Percentiles rank a stretch among this genome's conserved stretches.
These are phyloP conservation scores for Xanthia togata DNA, from an alignment of 2,888 invertebrate genomes.

Conservation along the genomic window DNA sequence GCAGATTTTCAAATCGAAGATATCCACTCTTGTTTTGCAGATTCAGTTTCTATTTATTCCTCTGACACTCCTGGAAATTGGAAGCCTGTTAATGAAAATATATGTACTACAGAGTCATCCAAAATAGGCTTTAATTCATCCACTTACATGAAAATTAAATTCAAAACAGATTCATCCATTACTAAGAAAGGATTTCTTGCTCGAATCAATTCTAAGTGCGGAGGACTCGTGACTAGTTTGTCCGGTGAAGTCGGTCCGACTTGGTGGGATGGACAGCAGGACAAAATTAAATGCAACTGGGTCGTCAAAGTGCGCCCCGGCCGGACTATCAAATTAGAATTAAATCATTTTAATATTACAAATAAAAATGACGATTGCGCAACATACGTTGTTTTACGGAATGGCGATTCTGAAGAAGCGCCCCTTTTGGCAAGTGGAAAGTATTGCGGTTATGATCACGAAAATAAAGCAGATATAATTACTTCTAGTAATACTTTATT, in stretches of 20 bases:
- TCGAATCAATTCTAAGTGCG: slow-evolving; percentile 91
- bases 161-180: slow-evolving; percentile 91
- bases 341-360: slow-evolving; percentile 91
- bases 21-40: slow-evolving; percentile 89
- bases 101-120: slow-evolving; percentile 89
- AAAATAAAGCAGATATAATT: slow-evolving; percentile 81
- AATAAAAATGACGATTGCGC: slow-evolving; percentile 78
- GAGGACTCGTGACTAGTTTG: slow-evolving; percentile 91
- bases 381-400: slow-evolving; percentile 91
- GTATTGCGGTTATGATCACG: slow-evolving; percentile 91
- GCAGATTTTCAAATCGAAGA: slow-evolving; percentile 91
- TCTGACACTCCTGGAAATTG: slow-evolving; percentile 89
- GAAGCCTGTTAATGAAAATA: slow-evolving; percentile 84
- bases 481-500: slow-evolving; percentile 92
- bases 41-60: slow-evolving; percentile 91
- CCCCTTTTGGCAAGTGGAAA: slow-evolving; percentile 94
- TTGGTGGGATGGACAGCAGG: slow-evolving; percentile 66
- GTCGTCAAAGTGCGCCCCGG: slow-evolving; percentile 93
- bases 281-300: slow-evolving; percentile 92
- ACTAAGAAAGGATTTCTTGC: slow-evolving; percentile 93
- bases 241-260: slow-evolving; percentile 89
- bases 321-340: slow-evolving; percentile 92
- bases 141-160: slow-evolving; percentile 92
- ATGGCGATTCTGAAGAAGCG: slow-evolving; percentile 93
- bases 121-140: slow-evolving; percentile 75